phyloP scores from a whole-genome alignment of 2,797 vertebrate species.

The Sebastolobus altivelis region DNA sequence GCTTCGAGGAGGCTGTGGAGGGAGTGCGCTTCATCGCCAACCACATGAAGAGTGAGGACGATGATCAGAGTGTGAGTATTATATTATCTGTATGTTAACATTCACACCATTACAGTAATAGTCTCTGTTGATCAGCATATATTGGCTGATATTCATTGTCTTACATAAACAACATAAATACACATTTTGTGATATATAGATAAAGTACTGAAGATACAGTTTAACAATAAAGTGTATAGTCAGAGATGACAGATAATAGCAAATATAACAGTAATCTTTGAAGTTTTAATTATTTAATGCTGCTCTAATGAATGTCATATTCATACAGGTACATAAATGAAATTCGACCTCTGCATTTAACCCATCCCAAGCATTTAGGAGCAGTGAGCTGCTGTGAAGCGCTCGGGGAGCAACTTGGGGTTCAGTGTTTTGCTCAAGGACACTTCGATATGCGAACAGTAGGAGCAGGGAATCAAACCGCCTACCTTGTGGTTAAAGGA shows the following conservation, averaged over 20 bases:
- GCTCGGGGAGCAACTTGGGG: not conserved
- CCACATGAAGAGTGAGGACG: conserved; percentile 96
- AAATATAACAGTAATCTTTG: not conserved
- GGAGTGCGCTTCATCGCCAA: conserved; percentile 87
- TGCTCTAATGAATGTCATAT: not conserved
- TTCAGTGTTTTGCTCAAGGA: not conserved
- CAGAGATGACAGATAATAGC: not conserved
- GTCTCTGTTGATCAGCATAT: not conserved
- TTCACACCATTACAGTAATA: not conserved
- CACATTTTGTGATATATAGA: not conserved
- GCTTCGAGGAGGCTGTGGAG: conserved; percentile 83
- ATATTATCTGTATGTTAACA: not conserved
- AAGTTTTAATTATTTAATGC: not conserved
- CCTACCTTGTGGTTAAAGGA: too few relatives aligned
- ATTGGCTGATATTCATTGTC: not conserved
- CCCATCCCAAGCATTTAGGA: not conserved
- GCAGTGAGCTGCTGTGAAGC: not conserved
- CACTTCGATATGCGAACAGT: not conserved
- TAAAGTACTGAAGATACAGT: not conserved
- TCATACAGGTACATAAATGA: not conserved
- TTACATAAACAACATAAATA: not conserved
- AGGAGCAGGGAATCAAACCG: not conserved
- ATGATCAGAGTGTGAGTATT: conserved; percentile 95
- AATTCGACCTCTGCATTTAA: not conserved
- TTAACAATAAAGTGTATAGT: not conserved